A percentile compares a stretch with the other conserved stretches of the same genome.
Conservation (phyloP, 2,113 vertebrate genomes). For the Cettia cetti region DNA sequence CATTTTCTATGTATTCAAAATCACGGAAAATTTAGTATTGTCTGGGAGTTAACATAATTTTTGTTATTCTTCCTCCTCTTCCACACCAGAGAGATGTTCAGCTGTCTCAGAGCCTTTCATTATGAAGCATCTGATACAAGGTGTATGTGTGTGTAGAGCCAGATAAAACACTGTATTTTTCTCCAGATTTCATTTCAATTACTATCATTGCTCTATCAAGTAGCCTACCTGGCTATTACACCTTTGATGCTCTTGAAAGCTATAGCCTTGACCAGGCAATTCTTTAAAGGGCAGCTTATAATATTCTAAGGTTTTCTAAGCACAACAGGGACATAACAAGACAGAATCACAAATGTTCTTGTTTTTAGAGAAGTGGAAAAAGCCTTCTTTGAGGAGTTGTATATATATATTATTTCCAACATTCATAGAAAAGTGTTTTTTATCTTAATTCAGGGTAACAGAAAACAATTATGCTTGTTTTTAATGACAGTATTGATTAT, state of each 20-base stretch:
- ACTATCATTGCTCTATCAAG: slow-evolving; percentile 73
- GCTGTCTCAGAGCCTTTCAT: slow-evolving; percentile 14
- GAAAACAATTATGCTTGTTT: background rate
- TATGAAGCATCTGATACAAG: slow-evolving; percentile 52
- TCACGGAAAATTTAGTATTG: slow-evolving; percentile 17
- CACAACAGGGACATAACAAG: background rate
- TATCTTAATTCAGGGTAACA: background rate
- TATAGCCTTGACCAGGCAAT: slow-evolving; percentile 1
- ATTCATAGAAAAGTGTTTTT: background rate
- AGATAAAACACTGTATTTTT: slow-evolving; percentile 65
- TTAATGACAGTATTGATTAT: background rate
- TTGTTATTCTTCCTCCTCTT: slow-evolving; percentile 36
- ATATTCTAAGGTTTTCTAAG: background rate
- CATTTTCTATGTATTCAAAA: slow-evolving; percentile 42
- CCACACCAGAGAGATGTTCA: background rate
- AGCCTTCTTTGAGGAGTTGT: background rate
- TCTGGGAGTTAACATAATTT: slow-evolving; percentile 10
- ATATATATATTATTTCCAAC: background rate
- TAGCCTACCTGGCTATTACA: slow-evolving; percentile 67
- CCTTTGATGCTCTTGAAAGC: slow-evolving; percentile 54
- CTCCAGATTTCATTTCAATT: slow-evolving; percentile 67
- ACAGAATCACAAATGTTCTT: background rate
- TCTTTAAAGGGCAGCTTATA: background rate
- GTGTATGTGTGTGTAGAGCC: slow-evolving; percentile 25
- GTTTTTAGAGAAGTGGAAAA: background rate